Evolutionary conservation across 2,113 vertebrate genomes (phyloP), one percentile per base, ranked within the genome.

Genomic region (Pseudopodoces humilis): DNA sequence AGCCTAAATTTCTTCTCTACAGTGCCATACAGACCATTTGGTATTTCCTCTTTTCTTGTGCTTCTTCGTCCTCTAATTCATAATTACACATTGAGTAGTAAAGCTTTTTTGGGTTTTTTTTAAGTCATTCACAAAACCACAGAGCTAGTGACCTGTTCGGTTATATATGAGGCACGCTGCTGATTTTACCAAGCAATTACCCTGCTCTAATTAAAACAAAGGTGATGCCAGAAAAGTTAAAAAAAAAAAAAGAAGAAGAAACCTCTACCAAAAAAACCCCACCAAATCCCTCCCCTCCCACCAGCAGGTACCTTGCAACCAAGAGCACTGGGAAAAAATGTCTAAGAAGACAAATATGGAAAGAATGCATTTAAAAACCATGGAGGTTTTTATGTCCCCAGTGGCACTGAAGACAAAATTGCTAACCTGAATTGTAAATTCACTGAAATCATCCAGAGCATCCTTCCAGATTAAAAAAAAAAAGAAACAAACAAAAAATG

Each of bases 221-320:
- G 11, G 9, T 12, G 18, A 79, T 79, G 17, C 3, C 15, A 37
- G 7, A 71, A 33, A 43, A 60, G 7, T 12, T 1, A 3, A 8
- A 37, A 64, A 68, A 62, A 49, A 47, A n/a, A 28, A 4, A 50
- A 25, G 2, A 37, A 43, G 43, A 23, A 33, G 55, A 49, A 41
- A 13, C 0, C 3, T 35, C 5, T 12, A 37, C 14, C 37, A 27
- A 50, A 33, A 10, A 5, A 43, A 39, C 39, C 39, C 4, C 15
- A 64, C 5, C 24, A 53, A 37, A 49, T n/a, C 9, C 11, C 1
- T 6, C 1, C 1, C 12, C 1, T 6, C 0, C 1, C 4, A 4
- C 9, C 7, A 64, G 35, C 11, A 83, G 15, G 16, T 63, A 90
- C 10, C 33, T 25, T 68, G 39, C 53, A 88, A 64, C 13, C 14